Conservation (phyloP, 1,140 invertebrate genomes). For the Diprion similis region DNA sequence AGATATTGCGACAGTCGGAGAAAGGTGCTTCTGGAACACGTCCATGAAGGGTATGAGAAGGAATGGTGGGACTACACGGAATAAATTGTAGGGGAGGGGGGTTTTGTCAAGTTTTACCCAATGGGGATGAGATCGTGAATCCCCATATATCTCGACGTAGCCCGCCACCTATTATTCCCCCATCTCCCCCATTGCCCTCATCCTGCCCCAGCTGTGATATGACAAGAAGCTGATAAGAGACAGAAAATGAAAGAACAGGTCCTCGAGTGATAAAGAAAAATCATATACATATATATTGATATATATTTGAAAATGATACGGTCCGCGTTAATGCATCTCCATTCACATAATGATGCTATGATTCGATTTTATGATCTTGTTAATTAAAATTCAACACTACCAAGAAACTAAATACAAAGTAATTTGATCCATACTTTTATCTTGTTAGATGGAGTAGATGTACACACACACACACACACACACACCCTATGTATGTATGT, state of each 20-base stretch:
- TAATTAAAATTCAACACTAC: slow-evolving; percentile 38
- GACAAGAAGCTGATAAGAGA: slow-evolving; percentile 45
- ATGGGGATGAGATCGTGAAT: slow-evolving; percentile 24
- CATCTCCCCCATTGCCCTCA: neutral
- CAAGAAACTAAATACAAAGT: slow-evolving; percentile 24
- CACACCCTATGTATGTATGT: neutral
- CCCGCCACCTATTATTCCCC: too few species aligned
- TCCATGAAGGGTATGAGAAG: slow-evolving; percentile 98
- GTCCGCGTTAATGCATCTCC: neutral
- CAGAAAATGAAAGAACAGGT: slow-evolving; percentile 29
- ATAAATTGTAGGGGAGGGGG: slow-evolving; percentile 55
- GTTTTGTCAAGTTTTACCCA: slow-evolving; percentile 11
- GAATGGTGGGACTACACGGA: slow-evolving; percentile 97
- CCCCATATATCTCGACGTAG: too few species aligned
- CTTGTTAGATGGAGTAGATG: neutral
- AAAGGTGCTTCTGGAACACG: slow-evolving; percentile 94
- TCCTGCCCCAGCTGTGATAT: slow-evolving; percentile 58
- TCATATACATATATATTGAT: too few species aligned
- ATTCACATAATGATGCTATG: too few species aligned
- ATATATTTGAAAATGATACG: too few species aligned
- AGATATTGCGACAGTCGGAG: slow-evolving; percentile 97
- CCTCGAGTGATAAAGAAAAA: slow-evolving; percentile 17
- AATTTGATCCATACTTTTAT: slow-evolving; percentile 10
- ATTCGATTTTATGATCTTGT: too few species aligned
- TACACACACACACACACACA: too few species aligned